phyloP scores from a whole-genome alignment of 2,888 invertebrate species.

The Apamea anceps region DNA sequence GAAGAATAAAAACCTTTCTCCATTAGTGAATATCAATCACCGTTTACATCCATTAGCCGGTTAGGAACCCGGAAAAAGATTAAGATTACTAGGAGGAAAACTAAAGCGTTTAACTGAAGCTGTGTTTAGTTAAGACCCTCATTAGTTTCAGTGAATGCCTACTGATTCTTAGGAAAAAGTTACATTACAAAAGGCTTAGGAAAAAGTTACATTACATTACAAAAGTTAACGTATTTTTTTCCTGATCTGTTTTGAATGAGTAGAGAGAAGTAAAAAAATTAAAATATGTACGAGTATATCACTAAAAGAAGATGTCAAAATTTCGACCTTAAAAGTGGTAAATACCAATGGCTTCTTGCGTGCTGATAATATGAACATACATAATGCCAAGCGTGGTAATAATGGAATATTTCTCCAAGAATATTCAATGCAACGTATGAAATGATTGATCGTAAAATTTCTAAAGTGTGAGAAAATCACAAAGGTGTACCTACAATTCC shows the following conservation, averaged over 20 bases:
- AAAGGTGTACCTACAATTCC: neutral
- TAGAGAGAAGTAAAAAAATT: neutral
- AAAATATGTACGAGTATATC: neutral
- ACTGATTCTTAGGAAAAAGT: neutral
- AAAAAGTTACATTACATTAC: no score
- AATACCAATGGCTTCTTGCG: neutral
- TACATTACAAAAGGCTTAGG: no score
- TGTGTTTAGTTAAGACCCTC: constrained; percentile 43
- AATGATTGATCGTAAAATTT: neutral
- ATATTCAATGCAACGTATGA: neutral
- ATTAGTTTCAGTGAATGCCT: constrained; percentile 33
- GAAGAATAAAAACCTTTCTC: constrained; percentile 1
- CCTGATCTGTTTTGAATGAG: neutral
- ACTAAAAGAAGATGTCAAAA: neutral
- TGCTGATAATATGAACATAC: neutral
- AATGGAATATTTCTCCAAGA: neutral
- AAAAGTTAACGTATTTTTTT: no score
- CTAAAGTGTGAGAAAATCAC: neutral
- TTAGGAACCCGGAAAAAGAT: constrained; percentile 46
- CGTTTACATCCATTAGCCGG: constrained; percentile 26
- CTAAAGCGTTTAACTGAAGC: constrained; percentile 24
- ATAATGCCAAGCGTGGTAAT: no score
- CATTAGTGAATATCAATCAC: constrained; percentile 50
- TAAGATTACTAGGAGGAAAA: constrained; percentile 49
- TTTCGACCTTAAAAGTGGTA: neutral